phyloP scores from a whole-genome alignment of 2,113 vertebrate genomes.

The Eubucco bourcierii region DNA sequence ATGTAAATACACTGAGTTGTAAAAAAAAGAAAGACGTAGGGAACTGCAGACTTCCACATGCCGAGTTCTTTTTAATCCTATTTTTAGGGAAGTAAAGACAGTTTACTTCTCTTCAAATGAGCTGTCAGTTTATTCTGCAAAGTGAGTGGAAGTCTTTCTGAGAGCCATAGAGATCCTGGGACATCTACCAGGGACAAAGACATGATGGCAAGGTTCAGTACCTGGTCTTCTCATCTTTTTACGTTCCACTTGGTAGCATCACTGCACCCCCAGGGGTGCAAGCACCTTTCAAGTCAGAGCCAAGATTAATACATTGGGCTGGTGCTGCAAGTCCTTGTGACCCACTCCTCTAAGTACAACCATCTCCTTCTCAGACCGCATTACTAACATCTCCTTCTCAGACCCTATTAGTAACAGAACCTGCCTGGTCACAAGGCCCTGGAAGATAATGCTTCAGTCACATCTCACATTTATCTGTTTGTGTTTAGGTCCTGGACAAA shows the following conservation, averaged over 20 bases:
- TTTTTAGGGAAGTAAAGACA: neutral
- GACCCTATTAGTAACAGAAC: neutral
- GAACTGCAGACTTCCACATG: neutral
- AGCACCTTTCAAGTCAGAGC: neutral
- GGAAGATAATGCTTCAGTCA: neutral
- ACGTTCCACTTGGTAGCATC: neutral
- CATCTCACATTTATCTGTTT: neutral
- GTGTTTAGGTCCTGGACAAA: neutral
- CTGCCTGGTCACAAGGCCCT: neutral
- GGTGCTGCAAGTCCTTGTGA: neutral
- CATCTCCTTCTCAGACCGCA: neutral
- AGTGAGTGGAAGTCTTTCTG: neutral
- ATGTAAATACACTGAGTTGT: neutral
- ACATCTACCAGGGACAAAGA: neutral
- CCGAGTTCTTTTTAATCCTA: neutral
- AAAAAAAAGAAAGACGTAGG: neutral
- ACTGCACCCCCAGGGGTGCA: neutral
- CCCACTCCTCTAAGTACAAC: neutral
- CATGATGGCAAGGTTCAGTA: neutral
- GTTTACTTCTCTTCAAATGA: neutral
- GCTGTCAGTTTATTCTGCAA: neutral
- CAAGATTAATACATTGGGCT: neutral
- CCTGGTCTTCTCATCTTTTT: neutral
- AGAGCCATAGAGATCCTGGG: neutral
- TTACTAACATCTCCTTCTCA: neutral